phyloP scores from a whole-genome alignment of 2,797 vertebrate genomes.

The Pteropus rufus region DNA sequence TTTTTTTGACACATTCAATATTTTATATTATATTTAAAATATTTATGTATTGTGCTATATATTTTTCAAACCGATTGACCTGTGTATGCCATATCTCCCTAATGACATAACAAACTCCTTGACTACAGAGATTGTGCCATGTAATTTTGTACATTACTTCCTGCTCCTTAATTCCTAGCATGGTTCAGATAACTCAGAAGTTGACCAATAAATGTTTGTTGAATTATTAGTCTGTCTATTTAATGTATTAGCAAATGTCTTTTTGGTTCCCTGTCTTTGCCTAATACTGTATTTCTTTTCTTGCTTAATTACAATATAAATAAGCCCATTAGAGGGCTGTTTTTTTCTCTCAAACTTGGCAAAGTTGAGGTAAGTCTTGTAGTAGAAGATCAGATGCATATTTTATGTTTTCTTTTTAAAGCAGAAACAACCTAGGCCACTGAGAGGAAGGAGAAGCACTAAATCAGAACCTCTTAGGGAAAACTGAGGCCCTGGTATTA shows the following conservation, averaged over 20 bases:
- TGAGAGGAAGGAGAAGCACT: not conserved
- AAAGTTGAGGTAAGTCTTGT: not conserved
- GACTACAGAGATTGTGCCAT: not conserved
- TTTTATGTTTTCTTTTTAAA: slow-evolving; percentile 24
- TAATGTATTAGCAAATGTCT: not conserved
- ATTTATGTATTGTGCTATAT: not conserved
- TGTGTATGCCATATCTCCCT: not conserved
- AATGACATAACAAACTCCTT: not conserved
- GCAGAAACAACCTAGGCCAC: not conserved
- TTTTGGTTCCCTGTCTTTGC: not conserved
- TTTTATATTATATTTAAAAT: not conserved
- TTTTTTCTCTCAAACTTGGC: not conserved
- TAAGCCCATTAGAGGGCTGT: not conserved
- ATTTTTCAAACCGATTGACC: not conserved
- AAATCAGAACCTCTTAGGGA: not conserved
- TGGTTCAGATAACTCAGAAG: not conserved
- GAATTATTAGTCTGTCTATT: not conserved
- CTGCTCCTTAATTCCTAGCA: not conserved
- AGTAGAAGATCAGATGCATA: not conserved
- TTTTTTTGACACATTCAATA: not conserved
- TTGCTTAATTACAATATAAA: not conserved
- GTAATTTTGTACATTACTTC: not conserved
- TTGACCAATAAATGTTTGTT: not conserved
- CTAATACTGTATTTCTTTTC: not conserved
- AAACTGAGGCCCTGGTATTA: not conserved